Percentiles rank a stretch among this genome's conserved stretches.
phyloP scores from a whole-genome alignment of 2,113 vertebrate genomes.

The Sceloporus tristichus region DNA sequence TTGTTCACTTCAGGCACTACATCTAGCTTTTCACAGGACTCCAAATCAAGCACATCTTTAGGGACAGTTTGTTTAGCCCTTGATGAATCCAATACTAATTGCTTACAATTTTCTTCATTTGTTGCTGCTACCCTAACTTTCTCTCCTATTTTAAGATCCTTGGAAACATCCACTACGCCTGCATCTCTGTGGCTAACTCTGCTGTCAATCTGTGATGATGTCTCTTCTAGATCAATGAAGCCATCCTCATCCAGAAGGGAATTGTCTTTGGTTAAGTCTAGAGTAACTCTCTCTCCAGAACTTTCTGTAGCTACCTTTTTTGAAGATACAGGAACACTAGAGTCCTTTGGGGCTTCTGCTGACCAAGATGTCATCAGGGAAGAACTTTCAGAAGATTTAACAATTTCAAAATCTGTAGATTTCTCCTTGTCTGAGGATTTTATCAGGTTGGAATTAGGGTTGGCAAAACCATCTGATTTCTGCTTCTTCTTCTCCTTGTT shows the following conservation, averaged over 20 bases:
- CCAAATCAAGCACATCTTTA: constrained; percentile 76
- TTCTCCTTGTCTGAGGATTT: constrained; percentile 64
- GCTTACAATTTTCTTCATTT: constrained; percentile 65
- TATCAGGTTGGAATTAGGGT: constrained; percentile 48
- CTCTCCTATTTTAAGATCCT: constrained; percentile 56
- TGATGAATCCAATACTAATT: constrained; percentile 60
- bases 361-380: constrained; percentile 60
- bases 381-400: constrained; percentile 58
- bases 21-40: constrained; percentile 81
- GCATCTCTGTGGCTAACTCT: constrained; percentile 61
- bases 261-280: constrained; percentile 77
- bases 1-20: constrained; percentile 79
- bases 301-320: constrained; percentile 54
- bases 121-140: constrained; percentile 64
- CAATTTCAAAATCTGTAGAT: constrained; percentile 65
- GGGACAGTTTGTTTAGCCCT: constrained; percentile 71
- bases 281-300: constrained; percentile 44
- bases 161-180: constrained; percentile 61
- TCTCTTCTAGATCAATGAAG: constrained; percentile 76
- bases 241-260: constrained; percentile 61
- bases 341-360: constrained; percentile 54
- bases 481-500: constrained; percentile 84
- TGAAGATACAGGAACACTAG: constrained; percentile 40
- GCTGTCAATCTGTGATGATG: constrained; percentile 49
- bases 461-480: constrained; percentile 59